Percentiles rank a stretch among this genome's conserved stretches.
Evolutionary conservation across 2,113 vertebrate genomes (phyloP).

Genomic region (Pseudorasbora parva): DNA sequence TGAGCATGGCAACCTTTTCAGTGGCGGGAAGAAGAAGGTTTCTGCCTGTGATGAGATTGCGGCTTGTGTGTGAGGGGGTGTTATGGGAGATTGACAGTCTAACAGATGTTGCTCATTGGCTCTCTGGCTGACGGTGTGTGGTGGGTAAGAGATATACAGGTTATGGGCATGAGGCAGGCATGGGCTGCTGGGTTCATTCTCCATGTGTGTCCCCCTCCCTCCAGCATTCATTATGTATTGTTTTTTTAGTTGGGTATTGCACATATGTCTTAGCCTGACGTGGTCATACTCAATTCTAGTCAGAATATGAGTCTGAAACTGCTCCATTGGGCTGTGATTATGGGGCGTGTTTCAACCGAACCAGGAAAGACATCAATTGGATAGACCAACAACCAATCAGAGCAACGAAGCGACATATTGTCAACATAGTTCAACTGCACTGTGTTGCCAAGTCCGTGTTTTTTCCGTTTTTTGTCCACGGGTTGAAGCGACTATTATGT

Average conservation of each 20-base stretch:
- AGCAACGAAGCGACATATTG: too few species aligned
- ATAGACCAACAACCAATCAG: too few species aligned
- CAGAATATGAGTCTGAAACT: too few species aligned
- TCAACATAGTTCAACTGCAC: too few species aligned
- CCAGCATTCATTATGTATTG: background rate
- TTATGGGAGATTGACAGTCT: slow-evolving; percentile 33
- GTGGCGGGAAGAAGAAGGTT: slow-evolving; percentile 26
- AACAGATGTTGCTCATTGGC: slow-evolving; percentile 50
- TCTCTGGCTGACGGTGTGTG: slow-evolving; percentile 12
- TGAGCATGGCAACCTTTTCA: slow-evolving; percentile 50
- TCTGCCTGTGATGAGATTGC: background rate
- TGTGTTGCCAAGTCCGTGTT: too few species aligned
- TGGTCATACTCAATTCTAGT: too few species aligned
- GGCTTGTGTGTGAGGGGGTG: slow-evolving; percentile 1
- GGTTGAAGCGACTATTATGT: too few species aligned
- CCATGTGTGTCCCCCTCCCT: slow-evolving; percentile 31
- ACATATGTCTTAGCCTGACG: too few species aligned
- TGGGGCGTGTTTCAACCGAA: too few species aligned
- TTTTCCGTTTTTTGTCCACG: too few species aligned
- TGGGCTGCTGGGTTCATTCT: background rate
- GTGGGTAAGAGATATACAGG: slow-evolving; percentile 13
- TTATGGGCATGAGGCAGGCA: background rate
- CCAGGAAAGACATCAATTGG: too few species aligned
- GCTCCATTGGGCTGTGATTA: too few species aligned
- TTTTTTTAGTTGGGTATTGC: slow-evolving; percentile 9